Conservation (phyloP, 64 coral and sea anemone species). For the Dendronephthya gigantea region DNA sequence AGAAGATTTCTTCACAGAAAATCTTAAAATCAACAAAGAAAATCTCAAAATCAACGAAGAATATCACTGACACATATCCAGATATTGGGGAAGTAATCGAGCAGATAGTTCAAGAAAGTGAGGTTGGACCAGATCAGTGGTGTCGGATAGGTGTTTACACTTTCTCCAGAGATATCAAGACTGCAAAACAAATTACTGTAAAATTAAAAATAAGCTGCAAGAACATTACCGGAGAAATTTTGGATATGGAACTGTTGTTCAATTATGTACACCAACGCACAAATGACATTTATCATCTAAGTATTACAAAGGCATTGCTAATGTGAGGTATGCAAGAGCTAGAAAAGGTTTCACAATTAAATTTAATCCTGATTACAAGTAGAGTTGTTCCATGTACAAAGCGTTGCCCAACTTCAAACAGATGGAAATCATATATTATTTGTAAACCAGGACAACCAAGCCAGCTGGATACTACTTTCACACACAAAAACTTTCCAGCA, state of each 20-base stretch:
- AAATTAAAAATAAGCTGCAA: neutral
- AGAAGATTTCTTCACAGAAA: neutral
- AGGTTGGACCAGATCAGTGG: slow-evolving; percentile 28
- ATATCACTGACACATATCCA: neutral
- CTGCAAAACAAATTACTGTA: slow-evolving; percentile 12
- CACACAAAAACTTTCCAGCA: neutral
- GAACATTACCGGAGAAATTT: slow-evolving; percentile 19
- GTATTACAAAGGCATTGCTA: neutral
- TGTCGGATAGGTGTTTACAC: slow-evolving; percentile 32
- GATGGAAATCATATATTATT: slow-evolving; percentile 48
- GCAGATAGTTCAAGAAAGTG: slow-evolving; percentile 25
- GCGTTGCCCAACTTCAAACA: slow-evolving; percentile 28
- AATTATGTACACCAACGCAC: slow-evolving; percentile 28
- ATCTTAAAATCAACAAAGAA: too few relatives aligned
- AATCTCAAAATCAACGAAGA: neutral
- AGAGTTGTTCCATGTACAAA: slow-evolving; percentile 31
- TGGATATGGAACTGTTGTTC: slow-evolving; percentile 27
- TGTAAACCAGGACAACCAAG: slow-evolving; percentile 45
- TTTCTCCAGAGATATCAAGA: slow-evolving; percentile 24
- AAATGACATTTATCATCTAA: neutral
- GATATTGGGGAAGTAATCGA: slow-evolving; percentile 37
- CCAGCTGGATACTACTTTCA: slow-evolving; percentile 30
- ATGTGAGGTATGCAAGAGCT: neutral
- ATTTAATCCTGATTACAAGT: neutral
- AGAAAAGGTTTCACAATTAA: neutral